Evolutionary conservation across 2,888 invertebrate genomes (phyloP), one percentile per base, ranked within the genome.

Genomic region (Rhodophaea formosa): DNA sequence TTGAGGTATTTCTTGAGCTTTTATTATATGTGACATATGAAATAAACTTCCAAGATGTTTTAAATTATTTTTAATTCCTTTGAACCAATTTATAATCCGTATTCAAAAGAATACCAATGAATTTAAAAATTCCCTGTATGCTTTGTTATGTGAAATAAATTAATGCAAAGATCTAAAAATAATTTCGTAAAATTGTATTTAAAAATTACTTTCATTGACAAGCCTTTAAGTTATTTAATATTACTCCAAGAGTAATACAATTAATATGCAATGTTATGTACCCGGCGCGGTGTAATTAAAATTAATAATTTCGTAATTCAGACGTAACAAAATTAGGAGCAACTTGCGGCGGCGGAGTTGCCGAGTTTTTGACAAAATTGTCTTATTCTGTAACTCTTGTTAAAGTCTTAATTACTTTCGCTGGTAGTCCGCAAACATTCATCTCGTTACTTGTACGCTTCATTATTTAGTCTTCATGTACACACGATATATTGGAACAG

Each of bases 361-460:
- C 63, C 60, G 66, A 70, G 69, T 72, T 80, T 80, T 78, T 78
- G 74, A 71, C 75, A 75, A 80, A 82, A 80, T 75, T 79, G 74
- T 82, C 76, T 82, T 81, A 79, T 79, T 79, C 69, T 67, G 71
- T 75, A 77, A 80, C 75, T 79, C 80, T 77, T 84, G 85, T 82
- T 84, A 77, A 86, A 86, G 80, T 86, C 84, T 84, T 88, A 88
- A 89, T 89, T 88, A 86, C 87, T 86, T 86, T 82, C 79, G 77
- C 68, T 74, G 85, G 88, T 80, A 78, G 82, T 84, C 88, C 80
- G 82, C 88, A 89, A 88, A 88, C 87, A 90, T 84, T 79, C 85
- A 80, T 86, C 84, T 85, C 76, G 84, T 86, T 82, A 83, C 70
- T 71, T 77, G 79, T 84, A 87, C 84, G 79, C 83, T 84, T 83